Percentiles rank a stretch among this genome's conserved stretches.
Evolutionary conservation across 2,113 vertebrate genomes (phyloP).

Genomic region (Nematolebias whitei): DNA sequence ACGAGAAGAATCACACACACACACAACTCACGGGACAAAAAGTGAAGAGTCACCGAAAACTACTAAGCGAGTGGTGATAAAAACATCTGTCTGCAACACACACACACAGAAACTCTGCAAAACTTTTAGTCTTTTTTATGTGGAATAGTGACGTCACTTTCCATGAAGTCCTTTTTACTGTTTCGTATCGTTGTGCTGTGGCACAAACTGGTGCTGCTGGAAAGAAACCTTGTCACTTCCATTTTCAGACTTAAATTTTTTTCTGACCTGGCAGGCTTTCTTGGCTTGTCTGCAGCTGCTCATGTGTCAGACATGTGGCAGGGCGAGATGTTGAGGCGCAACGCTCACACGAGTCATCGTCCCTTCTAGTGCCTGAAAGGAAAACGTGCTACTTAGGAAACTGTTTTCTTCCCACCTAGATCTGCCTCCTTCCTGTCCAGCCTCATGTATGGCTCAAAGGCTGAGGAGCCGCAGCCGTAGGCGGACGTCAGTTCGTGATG

Average conservation of each 20-base stretch:
- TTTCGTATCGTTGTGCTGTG: constrained; percentile 44
- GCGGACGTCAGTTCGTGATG: constrained; percentile 82
- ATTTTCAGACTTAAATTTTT: constrained; percentile 21
- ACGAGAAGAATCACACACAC: constrained; percentile 54
- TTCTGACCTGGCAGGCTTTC: constrained; percentile 12
- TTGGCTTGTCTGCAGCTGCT: constrained; percentile 5
- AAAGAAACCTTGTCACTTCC: constrained; percentile 17
- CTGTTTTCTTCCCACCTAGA: constrained; percentile 81
- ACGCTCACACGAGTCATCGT: background rate
- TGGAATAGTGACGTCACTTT: constrained; percentile 26
- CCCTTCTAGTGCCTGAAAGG: constrained; percentile 12
- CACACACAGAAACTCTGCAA: constrained; percentile 38
- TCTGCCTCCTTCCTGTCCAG: constrained; percentile 84
- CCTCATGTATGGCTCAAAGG: constrained; percentile 91
- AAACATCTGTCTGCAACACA: constrained; percentile 57
- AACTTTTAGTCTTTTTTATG: constrained; percentile 45
- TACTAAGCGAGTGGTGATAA: constrained; percentile 63
- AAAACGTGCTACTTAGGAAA: constrained; percentile 72
- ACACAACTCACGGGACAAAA: constrained; percentile 67
- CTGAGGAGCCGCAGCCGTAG: constrained; percentile 86
- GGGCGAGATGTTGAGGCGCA: constrained; percentile 20
- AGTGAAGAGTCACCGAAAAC: constrained; percentile 67
- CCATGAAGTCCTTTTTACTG: constrained; percentile 43
- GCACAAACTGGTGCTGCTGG: constrained; percentile 51
- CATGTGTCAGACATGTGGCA: constrained; percentile 15